Evolutionary conservation across 1,140 invertebrate species (phyloP).

Genomic region (Bombus difficillimus): DNA sequence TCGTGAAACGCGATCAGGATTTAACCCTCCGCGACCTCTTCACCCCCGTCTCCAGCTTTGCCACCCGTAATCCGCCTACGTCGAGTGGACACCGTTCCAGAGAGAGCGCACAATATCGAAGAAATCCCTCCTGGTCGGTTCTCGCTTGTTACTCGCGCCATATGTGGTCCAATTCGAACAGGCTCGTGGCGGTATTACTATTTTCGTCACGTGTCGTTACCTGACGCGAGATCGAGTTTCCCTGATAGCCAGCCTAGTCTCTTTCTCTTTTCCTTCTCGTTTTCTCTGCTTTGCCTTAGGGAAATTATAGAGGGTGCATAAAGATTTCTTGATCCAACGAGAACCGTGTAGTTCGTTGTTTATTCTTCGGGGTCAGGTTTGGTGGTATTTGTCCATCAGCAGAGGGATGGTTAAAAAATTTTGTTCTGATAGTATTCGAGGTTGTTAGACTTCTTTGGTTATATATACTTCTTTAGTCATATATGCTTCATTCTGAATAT

Average conservation of each 20-base stretch:
- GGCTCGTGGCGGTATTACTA: slow-evolving; percentile 20
- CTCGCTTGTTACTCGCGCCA: slow-evolving; percentile 23
- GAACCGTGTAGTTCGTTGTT: neutral
- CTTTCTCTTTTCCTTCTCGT: neutral
- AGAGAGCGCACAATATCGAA: slow-evolving; percentile 43
- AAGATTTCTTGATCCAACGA: neutral
- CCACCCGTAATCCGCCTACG: slow-evolving; percentile 72
- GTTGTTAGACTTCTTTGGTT: too few relatives aligned
- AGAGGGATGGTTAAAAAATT: too few relatives aligned
- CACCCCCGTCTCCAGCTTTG: slow-evolving; percentile 26
- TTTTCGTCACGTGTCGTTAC: slow-evolving; percentile 63
- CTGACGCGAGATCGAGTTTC: slow-evolving; percentile 53
- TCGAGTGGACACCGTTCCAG: slow-evolving; percentile 62
- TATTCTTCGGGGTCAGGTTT: neutral
- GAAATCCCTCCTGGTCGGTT: slow-evolving; percentile 16
- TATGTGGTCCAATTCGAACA: slow-evolving; percentile 28
- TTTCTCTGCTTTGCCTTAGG: neutral
- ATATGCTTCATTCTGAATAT: too few relatives aligned
- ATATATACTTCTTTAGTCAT: too few relatives aligned
- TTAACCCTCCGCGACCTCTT: slow-evolving; percentile 49
- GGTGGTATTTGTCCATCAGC: neutral
- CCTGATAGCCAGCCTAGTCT: neutral
- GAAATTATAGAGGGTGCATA: neutral
- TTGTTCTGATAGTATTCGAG: too few relatives aligned
- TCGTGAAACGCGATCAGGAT: slow-evolving; percentile 80